Conservation (phyloP, 2,888 invertebrate species). For the Caenorhabditis uteleia region DNA sequence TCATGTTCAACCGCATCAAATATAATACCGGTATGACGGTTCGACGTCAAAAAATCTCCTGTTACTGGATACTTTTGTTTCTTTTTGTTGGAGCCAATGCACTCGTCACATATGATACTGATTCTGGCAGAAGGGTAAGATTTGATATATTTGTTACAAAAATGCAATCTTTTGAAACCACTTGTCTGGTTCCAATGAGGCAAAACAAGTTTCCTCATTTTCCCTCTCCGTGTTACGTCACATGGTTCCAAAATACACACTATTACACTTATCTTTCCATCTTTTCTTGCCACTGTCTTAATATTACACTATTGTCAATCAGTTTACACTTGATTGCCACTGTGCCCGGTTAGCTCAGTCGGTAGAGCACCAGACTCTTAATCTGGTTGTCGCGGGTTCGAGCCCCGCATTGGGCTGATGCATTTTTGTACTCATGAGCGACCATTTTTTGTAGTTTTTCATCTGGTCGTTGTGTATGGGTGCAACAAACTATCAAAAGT, state of each 20-base stretch:
- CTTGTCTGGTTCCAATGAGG: not conserved
- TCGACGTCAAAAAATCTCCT: constrained; percentile 11
- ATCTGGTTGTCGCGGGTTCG: constrained; percentile 61
- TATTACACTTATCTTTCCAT: not conserved
- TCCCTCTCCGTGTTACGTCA: not conserved
- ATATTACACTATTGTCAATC: too few species aligned
- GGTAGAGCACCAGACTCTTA: constrained; percentile 69
- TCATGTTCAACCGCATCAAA: too few species aligned
- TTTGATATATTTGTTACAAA: not conserved
- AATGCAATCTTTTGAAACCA: not conserved
- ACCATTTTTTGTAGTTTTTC: constrained; percentile 22
- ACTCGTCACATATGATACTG: constrained; percentile 28
- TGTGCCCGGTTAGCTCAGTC: constrained; percentile 68
- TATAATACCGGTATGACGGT: constrained; percentile 33
- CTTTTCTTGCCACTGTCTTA: too few species aligned
- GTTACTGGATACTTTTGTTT: constrained; percentile 5
- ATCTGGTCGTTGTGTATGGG: constrained; percentile 39
- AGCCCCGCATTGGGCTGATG: constrained; percentile 68
- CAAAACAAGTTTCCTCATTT: not conserved
- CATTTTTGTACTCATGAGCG: not conserved
- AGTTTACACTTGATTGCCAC: too few species aligned
- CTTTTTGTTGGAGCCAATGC: constrained; percentile 17
- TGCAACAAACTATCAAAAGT: constrained; percentile 31
- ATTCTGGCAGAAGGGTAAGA: constrained; percentile 33
- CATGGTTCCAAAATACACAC: not conserved